Conservation (phyloP, 2,888 invertebrate species). For the Drosophila anomalata region DNA sequence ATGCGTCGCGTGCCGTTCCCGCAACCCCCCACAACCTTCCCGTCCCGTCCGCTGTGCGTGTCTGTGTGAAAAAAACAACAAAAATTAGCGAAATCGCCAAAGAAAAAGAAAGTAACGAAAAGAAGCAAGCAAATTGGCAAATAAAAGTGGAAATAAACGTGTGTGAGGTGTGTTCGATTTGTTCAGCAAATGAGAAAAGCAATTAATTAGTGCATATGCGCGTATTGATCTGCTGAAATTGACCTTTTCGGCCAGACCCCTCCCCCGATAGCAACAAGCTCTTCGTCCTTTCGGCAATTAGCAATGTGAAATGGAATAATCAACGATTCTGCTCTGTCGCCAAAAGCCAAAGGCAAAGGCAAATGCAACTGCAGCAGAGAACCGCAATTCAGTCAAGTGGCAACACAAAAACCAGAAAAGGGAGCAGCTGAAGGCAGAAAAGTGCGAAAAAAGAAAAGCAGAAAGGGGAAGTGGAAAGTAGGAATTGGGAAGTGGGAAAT, state of each 20-base stretch:
- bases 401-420: constrained; percentile 47
- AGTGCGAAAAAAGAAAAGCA: constrained; percentile 38
- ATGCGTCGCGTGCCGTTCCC: constrained; percentile 66
- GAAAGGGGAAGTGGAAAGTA: constrained; percentile 36
- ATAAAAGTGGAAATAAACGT: constrained; percentile 6
- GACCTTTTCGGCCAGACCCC: constrained; percentile 33
- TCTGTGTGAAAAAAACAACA: constrained; percentile 47
- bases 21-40: constrained; percentile 11
- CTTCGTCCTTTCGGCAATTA: constrained; percentile 16
- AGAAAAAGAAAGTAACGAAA: constrained; percentile 18
- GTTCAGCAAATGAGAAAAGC: constrained; percentile 1
- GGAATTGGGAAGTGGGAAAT: constrained; percentile 26
- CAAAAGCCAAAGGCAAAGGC: constrained; percentile 26
- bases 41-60: constrained; percentile 52
- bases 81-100: constrained; percentile 14
- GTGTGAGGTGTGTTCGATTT: constrained; percentile 1
- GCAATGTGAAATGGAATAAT: constrained; percentile 39
- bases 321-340: constrained; percentile 34
- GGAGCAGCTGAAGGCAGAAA: constrained; percentile 59
- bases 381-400: constrained; percentile 76
- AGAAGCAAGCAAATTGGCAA: constrained; percentile 6
- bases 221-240: constrained; percentile 37
- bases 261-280: constrained; percentile 20
- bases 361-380: constrained; percentile 58
- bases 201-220: constrained; percentile 29